Percentiles rank a stretch among this genome's conserved stretches.
phyloP scores from a whole-genome alignment of 2,113 vertebrate species.

The Crotalus helleri region DNA sequence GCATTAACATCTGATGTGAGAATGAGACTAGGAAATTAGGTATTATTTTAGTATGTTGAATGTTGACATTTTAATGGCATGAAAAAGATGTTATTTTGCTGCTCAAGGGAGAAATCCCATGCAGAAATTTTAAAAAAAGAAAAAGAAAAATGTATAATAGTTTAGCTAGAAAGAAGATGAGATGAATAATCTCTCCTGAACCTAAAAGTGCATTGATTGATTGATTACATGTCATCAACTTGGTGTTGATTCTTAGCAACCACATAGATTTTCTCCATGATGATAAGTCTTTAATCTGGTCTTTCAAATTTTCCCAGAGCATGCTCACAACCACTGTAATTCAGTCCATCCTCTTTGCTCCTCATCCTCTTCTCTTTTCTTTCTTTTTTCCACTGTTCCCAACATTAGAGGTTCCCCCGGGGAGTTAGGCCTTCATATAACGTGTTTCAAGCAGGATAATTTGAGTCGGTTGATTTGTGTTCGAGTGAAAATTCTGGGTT shows the following conservation, averaged over 20 bases:
- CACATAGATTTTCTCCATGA: not conserved
- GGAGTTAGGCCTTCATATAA: not conserved
- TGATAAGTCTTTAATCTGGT: not conserved
- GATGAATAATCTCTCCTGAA: not conserved
- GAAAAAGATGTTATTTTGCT: slow-evolving; percentile 27
- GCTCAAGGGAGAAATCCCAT: not conserved
- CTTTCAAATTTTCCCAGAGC: not conserved
- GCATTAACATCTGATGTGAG: slow-evolving; percentile 37
- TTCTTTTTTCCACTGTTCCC: not conserved
- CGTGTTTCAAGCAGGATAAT: not conserved
- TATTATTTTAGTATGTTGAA: slow-evolving; percentile 25
- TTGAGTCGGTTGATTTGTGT: not conserved
- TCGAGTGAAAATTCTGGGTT: not conserved
- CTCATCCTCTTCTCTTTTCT: not conserved
- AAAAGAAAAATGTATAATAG: not conserved
- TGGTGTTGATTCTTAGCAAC: not conserved
- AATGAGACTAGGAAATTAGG: slow-evolving; percentile 18
- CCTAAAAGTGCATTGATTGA: not conserved
- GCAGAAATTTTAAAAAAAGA: not conserved
- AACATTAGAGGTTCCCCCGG: not conserved
- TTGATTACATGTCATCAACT: not conserved
- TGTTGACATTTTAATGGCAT: not conserved
- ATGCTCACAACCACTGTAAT: not conserved
- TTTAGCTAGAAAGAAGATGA: not conserved
- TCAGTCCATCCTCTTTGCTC: not conserved